Evolutionary conservation across 2,113 vertebrate species (phyloP).

Genomic region (Lasiurus borealis): DNA sequence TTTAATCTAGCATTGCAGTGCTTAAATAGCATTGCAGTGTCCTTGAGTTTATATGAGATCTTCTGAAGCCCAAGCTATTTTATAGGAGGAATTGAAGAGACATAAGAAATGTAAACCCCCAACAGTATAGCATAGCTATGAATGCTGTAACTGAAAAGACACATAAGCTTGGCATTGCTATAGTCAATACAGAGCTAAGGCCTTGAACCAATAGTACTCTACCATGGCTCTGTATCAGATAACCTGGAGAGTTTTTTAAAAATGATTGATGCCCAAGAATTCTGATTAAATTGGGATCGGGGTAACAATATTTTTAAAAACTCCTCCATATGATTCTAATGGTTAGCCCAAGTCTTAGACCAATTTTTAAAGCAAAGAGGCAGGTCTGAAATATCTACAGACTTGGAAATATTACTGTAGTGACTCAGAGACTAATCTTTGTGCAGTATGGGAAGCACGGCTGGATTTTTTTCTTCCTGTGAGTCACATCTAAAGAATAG

Average conservation of each 20-base stretch:
- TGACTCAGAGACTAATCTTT: constrained; percentile 34
- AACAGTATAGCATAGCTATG: background rate
- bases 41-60: background rate
- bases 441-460: background rate
- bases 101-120: background rate
- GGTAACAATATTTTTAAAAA: background rate
- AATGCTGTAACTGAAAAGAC: constrained; percentile 10
- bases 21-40: constrained; percentile 31
- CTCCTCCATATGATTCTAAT: background rate
- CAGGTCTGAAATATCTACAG: background rate
- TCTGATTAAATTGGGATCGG: constrained; percentile 11
- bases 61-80: constrained; percentile 39
- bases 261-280: background rate
- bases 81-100: constrained; percentile 37
- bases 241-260: background rate
- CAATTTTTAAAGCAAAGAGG: constrained; percentile 47
- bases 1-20: constrained; percentile 8
- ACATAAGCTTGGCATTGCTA: background rate
- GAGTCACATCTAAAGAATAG: background rate
- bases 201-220: background rate
- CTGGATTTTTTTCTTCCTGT: background rate
- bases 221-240: background rate
- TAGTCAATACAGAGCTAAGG: background rate
- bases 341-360: constrained; percentile 15
- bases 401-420: background rate